Evolutionary conservation across 2,797 vertebrate genomes (phyloP).

Genomic region (Galago senegalensis): DNA sequence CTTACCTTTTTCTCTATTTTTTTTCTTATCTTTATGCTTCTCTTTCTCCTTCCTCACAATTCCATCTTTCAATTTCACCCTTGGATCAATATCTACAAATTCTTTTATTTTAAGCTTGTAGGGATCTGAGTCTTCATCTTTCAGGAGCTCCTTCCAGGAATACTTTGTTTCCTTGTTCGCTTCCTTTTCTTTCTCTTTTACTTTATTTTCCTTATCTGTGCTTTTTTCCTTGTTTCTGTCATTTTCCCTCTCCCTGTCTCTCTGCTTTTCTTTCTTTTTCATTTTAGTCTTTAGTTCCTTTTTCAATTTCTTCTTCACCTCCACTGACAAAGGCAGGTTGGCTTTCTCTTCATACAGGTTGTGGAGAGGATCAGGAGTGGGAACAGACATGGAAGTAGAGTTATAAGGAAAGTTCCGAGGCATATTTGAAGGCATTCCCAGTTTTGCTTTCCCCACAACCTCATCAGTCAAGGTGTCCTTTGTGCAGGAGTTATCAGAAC

Average conservation of each 20-base stretch:
- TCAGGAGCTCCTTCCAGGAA: conserved; percentile 94
- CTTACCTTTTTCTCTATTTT: conserved; percentile 96
- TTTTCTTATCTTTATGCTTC: conserved; percentile 94
- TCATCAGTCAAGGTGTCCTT: conserved; percentile 99
- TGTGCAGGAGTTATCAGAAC: conserved; percentile 96
- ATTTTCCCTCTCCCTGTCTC: conserved; percentile 92
- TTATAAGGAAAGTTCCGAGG: conserved; percentile 89
- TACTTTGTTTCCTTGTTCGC: conserved; percentile 92
- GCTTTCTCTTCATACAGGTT: conserved; percentile 95
- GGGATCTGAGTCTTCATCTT: conserved; percentile 92
- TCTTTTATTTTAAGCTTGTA: conserved; percentile 92
- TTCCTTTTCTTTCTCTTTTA: conserved; percentile 93
- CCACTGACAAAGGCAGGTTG: conserved; percentile 91
- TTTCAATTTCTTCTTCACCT: conserved; percentile 97
- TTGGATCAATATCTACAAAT: conserved; percentile 91
- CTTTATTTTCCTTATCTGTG: conserved; percentile 92
- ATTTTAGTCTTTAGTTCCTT: conserved; percentile 97
- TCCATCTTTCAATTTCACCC: conserved; percentile 91
- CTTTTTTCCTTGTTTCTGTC: conserved; percentile 94
- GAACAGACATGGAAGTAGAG: conserved; percentile 96
- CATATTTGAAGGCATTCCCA: conserved; percentile 90
- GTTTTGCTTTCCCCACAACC: conserved; percentile 96
- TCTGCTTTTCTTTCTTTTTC: conserved; percentile 98
- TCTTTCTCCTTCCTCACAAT: conserved; percentile 93
- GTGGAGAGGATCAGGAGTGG: conserved; percentile 95